Evolutionary conservation across 1,140 invertebrate genomes (phyloP), one percentile per base, ranked within the genome.

Genomic region (Antheraea mylitta): DNA sequence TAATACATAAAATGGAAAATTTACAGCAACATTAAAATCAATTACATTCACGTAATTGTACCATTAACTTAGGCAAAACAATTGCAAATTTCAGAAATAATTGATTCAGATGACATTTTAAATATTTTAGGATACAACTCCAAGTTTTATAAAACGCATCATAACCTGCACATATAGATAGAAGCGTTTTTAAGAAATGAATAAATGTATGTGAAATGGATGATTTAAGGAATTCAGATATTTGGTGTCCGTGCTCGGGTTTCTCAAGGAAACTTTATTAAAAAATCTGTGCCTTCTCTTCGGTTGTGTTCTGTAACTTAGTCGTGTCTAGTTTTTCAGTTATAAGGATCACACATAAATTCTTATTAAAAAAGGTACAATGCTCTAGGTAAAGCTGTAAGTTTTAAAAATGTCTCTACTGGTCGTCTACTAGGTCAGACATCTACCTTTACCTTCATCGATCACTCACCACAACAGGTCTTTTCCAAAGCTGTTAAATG

Each of bases 401-500:
- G 78, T 73, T 74, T 78, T 70, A 86, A 86, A 82, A 78, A 79
- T 65, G 85, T 77, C 66, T 86, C 88, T 89, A 90, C 77, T 61
- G 72, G 76, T 71, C 70, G 58, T 82, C 87, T 88, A 88, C 80
- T 70, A 72, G 71, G 65, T 76, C 77, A 53, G 45, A 53, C 16
- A 76, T 87, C 84, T 80, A 80, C 73, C 58, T 77, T 90, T 91
- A 91, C 87, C 89, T 91, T 82, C 67, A 73, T 79, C 79, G 69
- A 79, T 67, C 77, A 92, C 90, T 92, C 86, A 92, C 90, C 90
- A 93, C 83, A 92, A 90, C 76, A 87, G 86, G 82, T 93, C 92
- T 85, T 93, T 92, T 86, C 91, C 92, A 86, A 93, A 93, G 90
- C 92, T 93, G 90, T 92, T 84, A 82, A 89, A 89, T 74, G 74